These are phyloP conservation scores for Pygoscelis adeliae DNA, from an alignment of 2,113 vertebrate species.

Conservation along the genomic window DNA sequence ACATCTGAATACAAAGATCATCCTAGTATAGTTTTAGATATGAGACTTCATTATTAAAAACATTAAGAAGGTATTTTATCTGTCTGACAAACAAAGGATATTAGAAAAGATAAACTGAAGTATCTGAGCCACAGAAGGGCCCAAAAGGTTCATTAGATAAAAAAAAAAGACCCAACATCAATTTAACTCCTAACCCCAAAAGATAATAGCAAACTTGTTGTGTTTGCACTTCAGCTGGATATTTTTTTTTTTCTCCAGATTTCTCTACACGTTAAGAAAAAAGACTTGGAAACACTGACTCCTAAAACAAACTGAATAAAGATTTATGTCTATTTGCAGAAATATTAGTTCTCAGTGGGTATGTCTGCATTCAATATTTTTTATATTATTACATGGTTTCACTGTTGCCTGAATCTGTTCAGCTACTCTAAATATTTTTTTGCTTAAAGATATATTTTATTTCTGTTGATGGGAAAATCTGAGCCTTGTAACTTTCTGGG, in stretches of 20 bases:
- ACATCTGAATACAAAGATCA: background rate
- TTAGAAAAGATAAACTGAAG: background rate
- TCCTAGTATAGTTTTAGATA: background rate
- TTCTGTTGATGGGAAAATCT: background rate
- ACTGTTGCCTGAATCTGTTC: background rate
- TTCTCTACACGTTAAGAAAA: background rate
- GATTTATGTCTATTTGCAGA: background rate
- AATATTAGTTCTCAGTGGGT: background rate
- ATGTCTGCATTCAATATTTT: background rate
- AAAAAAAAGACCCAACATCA: background rate
- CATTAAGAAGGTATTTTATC: background rate
- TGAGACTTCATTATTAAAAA: constrained; percentile 38
- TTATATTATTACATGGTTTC: background rate
- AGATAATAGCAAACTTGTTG: background rate
- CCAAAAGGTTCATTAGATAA: background rate
- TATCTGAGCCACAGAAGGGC: background rate
- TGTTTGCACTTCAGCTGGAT: background rate
- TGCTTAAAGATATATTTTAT: background rate
- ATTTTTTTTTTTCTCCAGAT: background rate
- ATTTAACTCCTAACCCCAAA: background rate
- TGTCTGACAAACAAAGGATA: constrained; percentile 23
- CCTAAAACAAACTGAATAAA: background rate
- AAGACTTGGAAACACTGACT: background rate
- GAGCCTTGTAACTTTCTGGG: background rate
- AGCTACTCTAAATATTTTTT: background rate